Base-by-base conservation (phyloP, 2,888 invertebrate species). In the Stomorhina lunata region DNA sequence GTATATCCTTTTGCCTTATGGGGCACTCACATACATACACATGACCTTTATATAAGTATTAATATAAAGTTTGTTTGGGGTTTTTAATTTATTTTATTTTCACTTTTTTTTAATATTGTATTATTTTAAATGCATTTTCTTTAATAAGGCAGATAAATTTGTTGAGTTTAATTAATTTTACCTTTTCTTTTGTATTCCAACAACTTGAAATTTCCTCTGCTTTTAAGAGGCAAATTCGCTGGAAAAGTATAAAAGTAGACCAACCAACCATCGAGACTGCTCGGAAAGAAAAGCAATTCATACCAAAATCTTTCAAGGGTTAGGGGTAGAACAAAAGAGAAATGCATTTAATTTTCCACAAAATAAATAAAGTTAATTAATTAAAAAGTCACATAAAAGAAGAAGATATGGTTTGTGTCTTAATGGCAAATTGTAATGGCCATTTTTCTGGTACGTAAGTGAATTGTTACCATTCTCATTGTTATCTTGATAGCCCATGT, bases 301-400 rank as follows among this genome's bases (percentile, higher is more conserved):
- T n/a, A n/a, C n/a, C 73, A 15, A 53, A 69, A 69, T 50, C 15
- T 40, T 43, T 15, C 4, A 6, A 10, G 17, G 25, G 2, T 59
- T n/a, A 43, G 32, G 55, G 45, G 27, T 15, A 53, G 50, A 9
- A 32, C 7, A 17, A n/a, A 53, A 32, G 37, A 37, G 20, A 61
- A 75, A 71, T 71, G 65, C 79, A 79, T 82, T 82, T 45, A 79
- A 79, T 59, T 79, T 76, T 79, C 68, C 75, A 76, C 69, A 69
- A 82, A 71, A 76, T 77, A 81, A 77, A 81, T 79, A 76, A 82
- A 79, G 79, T 76, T 76, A 79, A 82, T 82, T 82, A 82, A 82
- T 82, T 82, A 71, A 79, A 79, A 79, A 59, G 71, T 79, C 79
- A 65, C 65, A 65, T 75, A 63, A 63, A 72, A 40, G 34, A 27